phyloP scores from a whole-genome alignment of 2,888 invertebrate species.

The Ellobium chinense region DNA sequence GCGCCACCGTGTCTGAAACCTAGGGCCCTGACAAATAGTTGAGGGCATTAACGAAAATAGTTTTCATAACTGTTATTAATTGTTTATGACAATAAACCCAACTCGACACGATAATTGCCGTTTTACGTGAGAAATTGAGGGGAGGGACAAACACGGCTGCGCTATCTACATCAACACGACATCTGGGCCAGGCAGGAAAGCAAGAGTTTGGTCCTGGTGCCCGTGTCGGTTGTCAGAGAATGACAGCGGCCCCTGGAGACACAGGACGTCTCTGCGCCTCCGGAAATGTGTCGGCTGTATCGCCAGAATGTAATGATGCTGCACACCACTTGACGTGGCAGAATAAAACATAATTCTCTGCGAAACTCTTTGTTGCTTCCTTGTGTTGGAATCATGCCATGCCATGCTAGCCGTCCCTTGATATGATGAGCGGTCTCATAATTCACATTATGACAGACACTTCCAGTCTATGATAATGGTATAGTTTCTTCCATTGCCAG shows the following conservation, averaged over 20 bases:
- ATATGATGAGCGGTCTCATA: too few species aligned
- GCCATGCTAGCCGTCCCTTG: too few species aligned
- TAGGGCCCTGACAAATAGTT: slow-evolving; percentile 29
- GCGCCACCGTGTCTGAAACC: slow-evolving; percentile 38
- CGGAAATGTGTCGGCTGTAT: too few species aligned
- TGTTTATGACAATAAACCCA: slow-evolving; percentile 46
- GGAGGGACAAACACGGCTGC: slow-evolving; percentile 27
- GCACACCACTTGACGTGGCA: too few species aligned
- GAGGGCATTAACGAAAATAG: slow-evolving; percentile 35
- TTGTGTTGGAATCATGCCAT: too few species aligned
- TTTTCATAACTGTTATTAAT: slow-evolving; percentile 50
- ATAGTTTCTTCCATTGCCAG: too few species aligned
- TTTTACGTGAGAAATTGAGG: slow-evolving; percentile 33
- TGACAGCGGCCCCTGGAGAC: neutral
- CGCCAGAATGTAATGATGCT: too few species aligned
- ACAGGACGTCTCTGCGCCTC: too few species aligned
- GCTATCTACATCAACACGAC: slow-evolving; percentile 32
- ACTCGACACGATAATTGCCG: slow-evolving; percentile 45
- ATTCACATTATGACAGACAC: too few species aligned
- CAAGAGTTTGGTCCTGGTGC: neutral
- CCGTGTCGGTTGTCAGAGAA: neutral
- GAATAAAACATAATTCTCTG: too few species aligned
- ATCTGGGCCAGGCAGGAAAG: neutral
- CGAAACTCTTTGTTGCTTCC: too few species aligned
- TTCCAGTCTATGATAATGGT: too few species aligned